Conservation (phyloP, 2,888 invertebrate genomes). For the Arge pagana region DNA sequence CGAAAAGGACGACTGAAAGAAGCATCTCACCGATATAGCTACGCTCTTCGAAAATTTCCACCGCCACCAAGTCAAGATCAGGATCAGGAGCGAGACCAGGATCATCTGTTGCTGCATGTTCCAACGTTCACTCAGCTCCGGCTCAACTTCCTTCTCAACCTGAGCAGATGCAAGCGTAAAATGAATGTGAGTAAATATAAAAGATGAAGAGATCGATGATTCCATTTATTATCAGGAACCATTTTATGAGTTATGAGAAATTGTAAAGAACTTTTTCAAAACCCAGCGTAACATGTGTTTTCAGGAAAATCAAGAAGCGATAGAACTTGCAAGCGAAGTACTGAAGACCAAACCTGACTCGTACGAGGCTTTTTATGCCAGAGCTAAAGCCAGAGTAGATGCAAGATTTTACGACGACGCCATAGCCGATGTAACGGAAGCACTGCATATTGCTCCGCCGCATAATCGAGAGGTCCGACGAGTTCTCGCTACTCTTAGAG, state of each 20-base stretch:
- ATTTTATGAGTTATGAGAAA: conserved; percentile 13
- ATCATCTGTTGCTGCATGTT: conserved; percentile 68
- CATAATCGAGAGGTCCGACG: conserved; percentile 74
- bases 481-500: conserved; percentile 74
- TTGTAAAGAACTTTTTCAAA: background rate
- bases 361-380: conserved; percentile 91
- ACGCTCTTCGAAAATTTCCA: conserved; percentile 89
- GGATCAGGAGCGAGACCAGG: conserved; percentile 59
- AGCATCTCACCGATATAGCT: conserved; percentile 92
- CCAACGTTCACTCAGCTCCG: conserved; percentile 83
- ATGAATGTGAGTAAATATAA: conserved; percentile 91
- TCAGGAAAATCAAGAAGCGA: conserved; percentile 83
- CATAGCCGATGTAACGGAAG: conserved; percentile 80
- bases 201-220: too few species aligned
- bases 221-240: conserved; percentile 6
- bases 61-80: conserved; percentile 64
- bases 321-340: conserved; percentile 87
- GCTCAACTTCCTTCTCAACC: conserved; percentile 86
- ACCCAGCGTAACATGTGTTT: conserved; percentile 28
- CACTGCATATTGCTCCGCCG: conserved; percentile 70
- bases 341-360: conserved; percentile 83
- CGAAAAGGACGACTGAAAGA: conserved; percentile 89
- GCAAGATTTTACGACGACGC: conserved; percentile 74
- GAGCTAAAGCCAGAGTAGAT: conserved; percentile 85
- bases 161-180: conserved; percentile 92